Evolutionary conservation across 2,888 invertebrate species (phyloP), one percentile per base, ranked within the genome.

Genomic region (Limnephilus rhombicus): DNA sequence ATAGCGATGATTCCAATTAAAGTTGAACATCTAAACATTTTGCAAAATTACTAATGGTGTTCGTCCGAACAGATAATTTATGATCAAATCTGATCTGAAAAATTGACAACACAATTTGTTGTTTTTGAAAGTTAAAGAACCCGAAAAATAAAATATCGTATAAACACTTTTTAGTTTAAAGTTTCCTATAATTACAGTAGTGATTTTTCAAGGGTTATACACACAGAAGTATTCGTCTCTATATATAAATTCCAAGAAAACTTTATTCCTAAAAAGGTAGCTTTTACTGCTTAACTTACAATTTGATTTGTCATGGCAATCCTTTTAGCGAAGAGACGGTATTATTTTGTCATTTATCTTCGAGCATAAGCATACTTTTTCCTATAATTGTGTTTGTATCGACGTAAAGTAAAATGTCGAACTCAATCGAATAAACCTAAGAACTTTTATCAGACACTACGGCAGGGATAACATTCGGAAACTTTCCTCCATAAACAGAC

Each of bases 321-420:
- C 82, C 82, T 82, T 82, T 82, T 31, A 82, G 82, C 34, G 82
- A 82, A 82, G 31, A 82, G 18, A 34, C 31, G 31, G 18, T 82
- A 82, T 82, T 68, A 68, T 68, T 68, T 34, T 82, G 82, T 82
- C 82, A 82, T 82, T 82, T 82, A 82, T 34, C 13, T 34, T 13
- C 82, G 34, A 31, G 82, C 34, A 31, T 82, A 82, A 82, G 82
- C 82, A 82, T 82, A 34, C 82, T 34, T 34, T 82, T 82, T 15
- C 31, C 34, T 24, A 34, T 34, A 34, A 82, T 82, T 82, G 82
- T 82, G 34, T 82, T 82, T 82, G 34, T 82, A 34, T 34, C 34
- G 41, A 85, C 85, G 18, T 85, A 41, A 41, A 85, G 37, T 37
- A 82, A 82, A 85, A 85, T 41, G 85, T 85, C 85, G 85, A 85